Conservation (phyloP, 2,888 invertebrate genomes). For the Incurvaria masculella region DNA sequence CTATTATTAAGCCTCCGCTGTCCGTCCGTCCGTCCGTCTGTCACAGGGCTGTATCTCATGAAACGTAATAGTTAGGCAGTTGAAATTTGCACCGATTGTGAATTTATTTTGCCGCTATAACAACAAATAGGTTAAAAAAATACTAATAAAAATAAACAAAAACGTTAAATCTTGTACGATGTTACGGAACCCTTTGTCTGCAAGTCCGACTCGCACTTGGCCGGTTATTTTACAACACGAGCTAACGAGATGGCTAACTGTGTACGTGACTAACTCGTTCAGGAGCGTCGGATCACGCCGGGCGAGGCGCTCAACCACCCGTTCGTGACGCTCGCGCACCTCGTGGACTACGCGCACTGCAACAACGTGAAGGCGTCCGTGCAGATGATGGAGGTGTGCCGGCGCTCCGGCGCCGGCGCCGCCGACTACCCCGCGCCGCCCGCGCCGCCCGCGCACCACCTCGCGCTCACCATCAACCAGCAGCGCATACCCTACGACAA, state of each 20-base stretch:
- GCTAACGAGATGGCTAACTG: too few species aligned
- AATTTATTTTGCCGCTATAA: too few species aligned
- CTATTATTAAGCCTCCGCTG: too few species aligned
- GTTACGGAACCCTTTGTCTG: too few species aligned
- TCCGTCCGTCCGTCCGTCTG: too few species aligned
- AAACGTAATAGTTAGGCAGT: too few species aligned
- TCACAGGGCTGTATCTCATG: too few species aligned
- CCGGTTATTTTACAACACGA: slow-evolving; percentile 12
- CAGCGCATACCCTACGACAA: slow-evolving; percentile 82
- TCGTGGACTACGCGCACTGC: slow-evolving; percentile 95
- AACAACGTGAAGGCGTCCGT: slow-evolving; percentile 96
- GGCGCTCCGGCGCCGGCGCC: slow-evolving; percentile 38
- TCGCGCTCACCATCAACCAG: slow-evolving; percentile 93
- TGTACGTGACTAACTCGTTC: slow-evolving; percentile 21
- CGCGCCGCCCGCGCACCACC: slow-evolving; percentile 55
- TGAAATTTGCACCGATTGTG: too few species aligned
- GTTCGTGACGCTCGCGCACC: slow-evolving; percentile 89
- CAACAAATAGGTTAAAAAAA: too few species aligned
- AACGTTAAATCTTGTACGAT: slow-evolving; percentile 2
- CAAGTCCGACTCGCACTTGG: too few species aligned
- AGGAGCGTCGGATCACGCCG: slow-evolving; percentile 93
- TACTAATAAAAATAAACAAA: too few species aligned
- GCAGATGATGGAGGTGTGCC: slow-evolving; percentile 89
- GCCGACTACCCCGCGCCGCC: slow-evolving; percentile 39
- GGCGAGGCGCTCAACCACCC: slow-evolving; percentile 94